Conservation (phyloP, 2,888 invertebrate genomes). For the Brachylomia viminalis region DNA sequence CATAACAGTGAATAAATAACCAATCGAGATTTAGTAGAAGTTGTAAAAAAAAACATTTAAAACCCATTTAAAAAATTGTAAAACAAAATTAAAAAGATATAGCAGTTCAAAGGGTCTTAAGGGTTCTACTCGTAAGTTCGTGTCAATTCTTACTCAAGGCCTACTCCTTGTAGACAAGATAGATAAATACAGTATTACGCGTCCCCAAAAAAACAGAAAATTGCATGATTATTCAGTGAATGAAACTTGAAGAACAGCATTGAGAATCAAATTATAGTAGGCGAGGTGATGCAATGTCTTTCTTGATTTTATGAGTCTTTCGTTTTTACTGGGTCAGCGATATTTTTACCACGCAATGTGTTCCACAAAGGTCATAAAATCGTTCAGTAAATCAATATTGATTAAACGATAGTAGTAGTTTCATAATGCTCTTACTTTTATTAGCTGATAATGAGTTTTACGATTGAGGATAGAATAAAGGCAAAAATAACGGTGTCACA, state of each 20-base stretch:
- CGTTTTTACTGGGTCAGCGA: slow-evolving; percentile 7
- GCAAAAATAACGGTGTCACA: neutral
- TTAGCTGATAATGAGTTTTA: slow-evolving; percentile 15
- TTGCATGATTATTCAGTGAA: neutral
- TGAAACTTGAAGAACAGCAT: neutral
- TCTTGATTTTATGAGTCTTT: neutral
- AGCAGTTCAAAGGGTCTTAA: neutral
- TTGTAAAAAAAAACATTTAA: neutral
- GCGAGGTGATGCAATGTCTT: neutral
- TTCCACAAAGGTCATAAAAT: slow-evolving; percentile 44
- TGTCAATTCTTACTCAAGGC: neutral
- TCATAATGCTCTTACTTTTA: neutral
- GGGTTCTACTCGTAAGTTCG: too few species aligned
- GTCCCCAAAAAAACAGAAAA: too few species aligned
- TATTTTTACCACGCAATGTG: slow-evolving; percentile 32
- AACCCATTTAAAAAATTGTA: neutral
- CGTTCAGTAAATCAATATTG: slow-evolving; percentile 41
- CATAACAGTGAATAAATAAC: neutral
- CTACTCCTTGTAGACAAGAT: too few species aligned
- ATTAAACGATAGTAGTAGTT: slow-evolving; percentile 1
- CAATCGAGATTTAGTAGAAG: neutral
- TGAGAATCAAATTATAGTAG: neutral
- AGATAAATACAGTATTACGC: too few species aligned
- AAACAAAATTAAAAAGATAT: neutral
- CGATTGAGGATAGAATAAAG: neutral